Evolutionary conservation across 2,888 invertebrate genomes (phyloP).

Genomic region (Protophormia terraenovae): DNA sequence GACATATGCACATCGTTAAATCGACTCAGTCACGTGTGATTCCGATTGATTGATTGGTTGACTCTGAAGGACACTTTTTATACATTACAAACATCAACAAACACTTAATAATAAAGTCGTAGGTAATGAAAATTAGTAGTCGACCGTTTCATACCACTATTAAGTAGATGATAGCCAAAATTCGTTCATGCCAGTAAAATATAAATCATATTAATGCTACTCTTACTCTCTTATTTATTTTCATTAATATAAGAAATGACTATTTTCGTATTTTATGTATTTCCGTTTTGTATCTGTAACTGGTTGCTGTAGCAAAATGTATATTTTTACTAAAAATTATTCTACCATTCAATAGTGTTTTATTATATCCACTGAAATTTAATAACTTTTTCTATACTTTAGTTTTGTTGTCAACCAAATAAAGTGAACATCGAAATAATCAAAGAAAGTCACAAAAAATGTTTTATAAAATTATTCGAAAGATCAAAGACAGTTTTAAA

Average conservation of each 20-base stretch:
- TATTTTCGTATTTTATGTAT: constrained; percentile 30
- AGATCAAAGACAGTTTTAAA: too few relatives aligned
- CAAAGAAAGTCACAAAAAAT: not conserved
- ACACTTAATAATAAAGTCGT: too few relatives aligned
- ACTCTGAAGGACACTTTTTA: too few relatives aligned
- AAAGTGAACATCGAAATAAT: not conserved
- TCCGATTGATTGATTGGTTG: too few relatives aligned
- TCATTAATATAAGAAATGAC: not conserved
- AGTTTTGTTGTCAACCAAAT: not conserved
- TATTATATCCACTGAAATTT: constrained; percentile 26
- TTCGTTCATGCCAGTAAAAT: not conserved
- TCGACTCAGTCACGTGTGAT: too few relatives aligned
- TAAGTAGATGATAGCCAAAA: not conserved
- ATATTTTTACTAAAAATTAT: constrained; percentile 2
- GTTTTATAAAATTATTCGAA: not conserved
- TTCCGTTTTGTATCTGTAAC: constrained; percentile 28
- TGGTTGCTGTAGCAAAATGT: constrained; percentile 12
- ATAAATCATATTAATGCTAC: not conserved
- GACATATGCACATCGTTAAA: too few relatives aligned
- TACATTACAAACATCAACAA: too few relatives aligned
- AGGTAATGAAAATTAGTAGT: too few relatives aligned
- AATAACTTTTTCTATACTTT: constrained; percentile 14
- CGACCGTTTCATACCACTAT: too few relatives aligned
- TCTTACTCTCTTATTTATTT: constrained; percentile 5
- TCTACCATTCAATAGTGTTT: constrained; percentile 2